phyloP scores from a whole-genome alignment of 2,113 vertebrate genomes.

The Rhinolophus ferrumequinum region DNA sequence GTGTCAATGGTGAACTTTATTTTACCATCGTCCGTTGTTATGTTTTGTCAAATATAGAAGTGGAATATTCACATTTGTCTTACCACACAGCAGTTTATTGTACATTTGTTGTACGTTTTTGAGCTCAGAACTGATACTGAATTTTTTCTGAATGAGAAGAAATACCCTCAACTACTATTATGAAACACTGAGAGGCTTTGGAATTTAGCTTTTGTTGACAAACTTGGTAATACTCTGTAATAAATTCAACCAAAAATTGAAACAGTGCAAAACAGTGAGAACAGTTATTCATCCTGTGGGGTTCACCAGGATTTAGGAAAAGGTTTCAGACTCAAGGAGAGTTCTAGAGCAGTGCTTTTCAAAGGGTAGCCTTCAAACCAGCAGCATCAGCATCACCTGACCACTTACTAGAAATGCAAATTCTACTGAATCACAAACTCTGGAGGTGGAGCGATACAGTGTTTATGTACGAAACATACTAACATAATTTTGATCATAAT shows the following conservation, averaged over 20 bases:
- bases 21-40: not conserved
- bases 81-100: not conserved
- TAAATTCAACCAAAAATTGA: not conserved
- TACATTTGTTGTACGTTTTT: not conserved
- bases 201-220: conserved; percentile 12
- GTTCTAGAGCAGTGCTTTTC: not conserved
- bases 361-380: not conserved
- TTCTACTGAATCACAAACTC: not conserved
- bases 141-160: conserved; percentile 42
- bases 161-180: not conserved
- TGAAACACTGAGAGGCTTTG: not conserved
- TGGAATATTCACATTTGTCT: not conserved
- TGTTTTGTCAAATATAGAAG: not conserved
- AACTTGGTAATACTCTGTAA: not conserved
- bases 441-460: not conserved
- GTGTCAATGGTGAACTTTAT: not conserved
- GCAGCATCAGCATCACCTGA: not conserved
- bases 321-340: not conserved
- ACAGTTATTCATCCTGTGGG: not conserved
- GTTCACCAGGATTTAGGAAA: not conserved
- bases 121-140: not conserved
- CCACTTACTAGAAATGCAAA: not conserved
- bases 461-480: not conserved
- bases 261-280: not conserved
- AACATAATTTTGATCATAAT: conserved; percentile 19